Base-by-base conservation (phyloP, 2,888 invertebrate species). In the Tipula confusa region DNA sequence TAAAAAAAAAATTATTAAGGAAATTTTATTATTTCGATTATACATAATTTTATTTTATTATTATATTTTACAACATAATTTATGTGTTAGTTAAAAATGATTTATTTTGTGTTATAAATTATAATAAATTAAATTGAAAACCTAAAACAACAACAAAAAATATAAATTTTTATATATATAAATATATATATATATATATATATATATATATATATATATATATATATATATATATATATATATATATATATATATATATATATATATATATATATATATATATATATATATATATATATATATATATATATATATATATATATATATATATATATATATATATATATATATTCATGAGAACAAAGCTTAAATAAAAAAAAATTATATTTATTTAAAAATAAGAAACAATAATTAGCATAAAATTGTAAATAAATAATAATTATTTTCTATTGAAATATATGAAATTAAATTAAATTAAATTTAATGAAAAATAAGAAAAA, bases 351-450 rank as follows among this genome's bases (percentile, higher is more conserved):
- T n/a, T n/a, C n/a, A n/a, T n/a, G n/a, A n/a, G n/a, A n/a, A 43
- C 0, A 43, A 43, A 64, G 64, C 64, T 64, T 64, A 64, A 64
- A 64, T 64, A 24, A 64, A 24, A 24, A 64, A 64, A 64, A 64
- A 64, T 24, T 64, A 64, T 64, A 64, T 64, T 64, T 64, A 64
- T 64, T 64, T 64, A 24, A 64, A 64, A 64, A 64, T 64, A 64
- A 64, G 64, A 64, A 64, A 64, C 64, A 64, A 64, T 64, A 64
- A 64, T 64, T 64, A 64, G 64, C 64, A 24, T 64, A 64, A 64
- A 64, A 64, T 64, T 64, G 64, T 64, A 64, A 64, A 64, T 64
- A 64, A 64, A 64, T 64, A 64, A 64, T 64, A 64, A 64, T 64
- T 64, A 64, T 64, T 64, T 64, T 64, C 64, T 64, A 64, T 64